These are phyloP conservation scores for Hephaestus fuliginosus DNA, from an alignment of 2,797 vertebrate genomes.

Conservation along the genomic window DNA sequence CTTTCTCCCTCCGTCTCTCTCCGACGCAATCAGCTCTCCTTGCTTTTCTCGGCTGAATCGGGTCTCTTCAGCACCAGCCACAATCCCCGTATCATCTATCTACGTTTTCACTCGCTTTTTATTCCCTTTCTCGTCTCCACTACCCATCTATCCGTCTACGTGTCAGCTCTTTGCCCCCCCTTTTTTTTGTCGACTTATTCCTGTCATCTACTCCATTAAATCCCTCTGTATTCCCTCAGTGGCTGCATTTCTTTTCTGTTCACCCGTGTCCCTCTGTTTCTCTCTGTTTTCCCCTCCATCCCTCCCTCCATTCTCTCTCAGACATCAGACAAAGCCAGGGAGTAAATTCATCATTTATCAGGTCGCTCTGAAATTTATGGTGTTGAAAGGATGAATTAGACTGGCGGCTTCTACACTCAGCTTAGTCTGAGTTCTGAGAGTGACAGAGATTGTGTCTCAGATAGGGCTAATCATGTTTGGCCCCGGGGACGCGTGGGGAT, in stretches of 20 bases:
- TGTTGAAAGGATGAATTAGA: constrained; percentile 87
- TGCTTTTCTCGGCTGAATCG: constrained; percentile 53
- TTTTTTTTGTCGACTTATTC: constrained; percentile 53
- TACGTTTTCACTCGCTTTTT: constrained; percentile 51
- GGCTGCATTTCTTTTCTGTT: constrained; percentile 30
- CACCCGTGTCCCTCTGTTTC: constrained; percentile 35
- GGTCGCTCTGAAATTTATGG: constrained; percentile 79
- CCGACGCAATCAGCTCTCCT: constrained; percentile 58
- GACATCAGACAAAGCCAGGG: constrained; percentile 66
- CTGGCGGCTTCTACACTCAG: constrained; percentile 70
- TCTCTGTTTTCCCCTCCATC: constrained; percentile 30
- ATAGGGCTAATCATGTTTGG: constrained; percentile 90
- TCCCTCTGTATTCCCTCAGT: constrained; percentile 34
- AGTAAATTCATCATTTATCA: constrained; percentile 83
- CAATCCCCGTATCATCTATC: constrained; percentile 61
- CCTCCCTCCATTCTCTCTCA: constrained; percentile 30
- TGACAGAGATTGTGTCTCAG: constrained; percentile 84
- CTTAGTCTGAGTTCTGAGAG: constrained; percentile 77
- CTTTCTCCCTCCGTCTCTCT: constrained; percentile 45
- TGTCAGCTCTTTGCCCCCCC: constrained; percentile 41
- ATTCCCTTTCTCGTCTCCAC: constrained; percentile 45
- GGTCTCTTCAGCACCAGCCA: constrained; percentile 52
- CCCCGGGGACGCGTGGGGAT: constrained; percentile 84
- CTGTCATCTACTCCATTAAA: constrained; percentile 64
- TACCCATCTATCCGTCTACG: constrained; percentile 40